Conservation (phyloP, 2,888 invertebrate species). For the Cistogaster globosa region DNA sequence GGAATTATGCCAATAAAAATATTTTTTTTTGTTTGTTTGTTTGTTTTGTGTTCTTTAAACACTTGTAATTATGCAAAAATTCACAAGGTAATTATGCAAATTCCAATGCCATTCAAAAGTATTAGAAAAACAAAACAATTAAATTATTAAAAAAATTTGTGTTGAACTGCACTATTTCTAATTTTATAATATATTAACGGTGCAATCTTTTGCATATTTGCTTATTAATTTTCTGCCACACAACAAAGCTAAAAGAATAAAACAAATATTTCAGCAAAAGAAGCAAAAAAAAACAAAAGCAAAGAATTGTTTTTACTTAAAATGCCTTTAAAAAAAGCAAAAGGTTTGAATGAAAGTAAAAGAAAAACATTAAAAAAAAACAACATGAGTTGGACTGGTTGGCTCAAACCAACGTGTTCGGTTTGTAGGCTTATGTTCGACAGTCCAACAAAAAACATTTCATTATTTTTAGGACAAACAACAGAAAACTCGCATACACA, state of each 20-base stretch:
- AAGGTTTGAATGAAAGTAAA: background rate
- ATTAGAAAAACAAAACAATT: background rate
- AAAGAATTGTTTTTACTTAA: too few species aligned
- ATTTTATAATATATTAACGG: slow-evolving; percentile 5
- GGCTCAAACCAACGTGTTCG: background rate
- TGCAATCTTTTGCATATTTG: slow-evolving; percentile 29
- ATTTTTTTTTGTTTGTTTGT: too few species aligned
- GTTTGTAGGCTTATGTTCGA: background rate
- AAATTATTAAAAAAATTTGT: background rate
- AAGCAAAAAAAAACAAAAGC: background rate
- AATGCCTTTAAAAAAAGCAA: background rate
- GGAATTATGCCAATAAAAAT: too few species aligned
- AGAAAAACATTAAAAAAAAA: slow-evolving; percentile 7
- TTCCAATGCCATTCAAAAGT: background rate
- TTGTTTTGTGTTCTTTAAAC: too few species aligned
- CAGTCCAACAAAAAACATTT: background rate
- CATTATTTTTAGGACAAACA: slow-evolving; percentile 58
- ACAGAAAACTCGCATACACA: slow-evolving; percentile 25
- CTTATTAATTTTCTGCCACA: slow-evolving; percentile 16
- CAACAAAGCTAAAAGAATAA: too few species aligned
- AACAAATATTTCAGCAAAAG: background rate
- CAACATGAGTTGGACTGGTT: slow-evolving; percentile 6
- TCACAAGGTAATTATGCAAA: background rate
- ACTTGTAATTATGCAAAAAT: background rate
- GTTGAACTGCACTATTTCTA: too few species aligned